phyloP scores from a whole-genome alignment of 2,797 vertebrate genomes.

The Petrocephalus schoutedeni region DNA sequence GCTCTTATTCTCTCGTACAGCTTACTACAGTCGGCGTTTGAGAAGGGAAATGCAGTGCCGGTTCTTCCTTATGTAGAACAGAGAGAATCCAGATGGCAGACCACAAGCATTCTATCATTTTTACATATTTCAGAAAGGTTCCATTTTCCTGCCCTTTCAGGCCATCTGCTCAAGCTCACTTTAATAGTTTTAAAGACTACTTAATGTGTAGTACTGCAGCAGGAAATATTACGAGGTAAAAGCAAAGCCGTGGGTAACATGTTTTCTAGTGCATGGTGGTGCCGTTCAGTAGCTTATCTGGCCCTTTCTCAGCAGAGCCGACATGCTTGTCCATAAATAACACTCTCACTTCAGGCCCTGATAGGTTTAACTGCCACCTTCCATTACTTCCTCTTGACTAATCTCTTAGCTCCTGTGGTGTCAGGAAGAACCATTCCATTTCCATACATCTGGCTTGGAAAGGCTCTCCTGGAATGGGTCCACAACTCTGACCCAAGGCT shows the following conservation, averaged over 20 bases:
- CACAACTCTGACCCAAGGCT: background rate
- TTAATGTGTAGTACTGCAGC: background rate
- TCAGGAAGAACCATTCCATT: background rate
- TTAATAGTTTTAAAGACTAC: background rate
- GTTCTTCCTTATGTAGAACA: background rate
- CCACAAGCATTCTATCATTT: background rate
- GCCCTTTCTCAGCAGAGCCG: background rate
- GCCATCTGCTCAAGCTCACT: conserved; percentile 2
- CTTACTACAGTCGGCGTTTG: background rate
- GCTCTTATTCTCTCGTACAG: background rate
- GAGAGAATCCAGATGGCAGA: background rate
- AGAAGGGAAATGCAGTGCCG: background rate
- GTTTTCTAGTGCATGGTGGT: background rate
- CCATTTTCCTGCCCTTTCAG: background rate
- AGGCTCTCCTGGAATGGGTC: background rate
- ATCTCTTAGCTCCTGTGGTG: background rate
- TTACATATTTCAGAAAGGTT: background rate
- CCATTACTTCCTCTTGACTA: conserved; percentile 15
- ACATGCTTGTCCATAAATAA: background rate
- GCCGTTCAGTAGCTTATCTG: background rate
- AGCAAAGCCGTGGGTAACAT: background rate
- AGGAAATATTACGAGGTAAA: background rate
- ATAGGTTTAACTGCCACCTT: conserved; percentile 13
- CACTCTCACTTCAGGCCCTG: conserved; percentile 15
- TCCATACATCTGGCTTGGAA: background rate